Evolutionary conservation across 2,113 vertebrate genomes (phyloP).

Genomic region (Mormoops blainvillei): DNA sequence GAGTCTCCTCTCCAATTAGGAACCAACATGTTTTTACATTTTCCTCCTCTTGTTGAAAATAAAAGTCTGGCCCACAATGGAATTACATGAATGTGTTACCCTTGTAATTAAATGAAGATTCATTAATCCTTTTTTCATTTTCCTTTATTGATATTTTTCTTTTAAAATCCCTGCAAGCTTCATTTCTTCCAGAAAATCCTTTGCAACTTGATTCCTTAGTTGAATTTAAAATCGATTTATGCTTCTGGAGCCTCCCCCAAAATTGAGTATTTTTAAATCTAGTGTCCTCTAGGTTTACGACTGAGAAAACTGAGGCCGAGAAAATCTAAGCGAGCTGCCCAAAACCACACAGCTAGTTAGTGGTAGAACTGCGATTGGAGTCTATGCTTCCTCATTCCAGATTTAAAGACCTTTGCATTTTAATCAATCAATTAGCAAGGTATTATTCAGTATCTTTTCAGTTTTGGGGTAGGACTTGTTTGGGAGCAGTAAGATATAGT

Average conservation of each 20-base stretch:
- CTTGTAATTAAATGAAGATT: constrained; percentile 41
- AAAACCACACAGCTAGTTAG: background rate
- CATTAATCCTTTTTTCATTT: constrained; percentile 1
- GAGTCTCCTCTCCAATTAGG: background rate
- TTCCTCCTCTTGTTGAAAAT: constrained; percentile 28
- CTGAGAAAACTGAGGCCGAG: background rate
- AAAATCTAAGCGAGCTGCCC: background rate
- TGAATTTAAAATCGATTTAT: background rate
- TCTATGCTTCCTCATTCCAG: background rate
- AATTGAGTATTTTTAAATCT: background rate
- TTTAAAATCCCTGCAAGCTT: background rate
- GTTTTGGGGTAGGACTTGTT: background rate
- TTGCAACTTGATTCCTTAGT: constrained; percentile 23
- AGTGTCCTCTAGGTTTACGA: background rate
- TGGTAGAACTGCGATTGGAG: background rate
- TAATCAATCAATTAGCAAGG: background rate
- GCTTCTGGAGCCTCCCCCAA: background rate
- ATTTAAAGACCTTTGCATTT: background rate
- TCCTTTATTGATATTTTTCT: constrained; percentile 27
- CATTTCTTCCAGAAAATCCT: constrained; percentile 41
- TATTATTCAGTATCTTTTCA: background rate
- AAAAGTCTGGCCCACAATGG: background rate
- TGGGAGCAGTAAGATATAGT: background rate
- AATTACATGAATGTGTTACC: constrained; percentile 7
- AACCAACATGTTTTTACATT: constrained; percentile 23